Conservation (phyloP, 2,797 vertebrate genomes). For the Cyprinodon diabolis region DNA sequence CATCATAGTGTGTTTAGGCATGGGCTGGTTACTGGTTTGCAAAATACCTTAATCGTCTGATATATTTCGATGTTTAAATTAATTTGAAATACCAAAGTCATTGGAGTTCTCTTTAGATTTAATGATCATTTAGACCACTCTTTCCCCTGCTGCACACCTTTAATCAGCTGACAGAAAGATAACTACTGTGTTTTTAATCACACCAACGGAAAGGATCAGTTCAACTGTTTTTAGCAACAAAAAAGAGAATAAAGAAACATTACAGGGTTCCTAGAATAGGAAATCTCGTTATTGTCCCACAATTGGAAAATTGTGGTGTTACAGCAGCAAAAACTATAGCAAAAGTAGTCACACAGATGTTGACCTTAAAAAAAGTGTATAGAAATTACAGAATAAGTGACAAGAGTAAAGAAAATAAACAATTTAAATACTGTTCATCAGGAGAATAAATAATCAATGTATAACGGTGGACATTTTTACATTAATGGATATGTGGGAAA, state of each 20-base stretch:
- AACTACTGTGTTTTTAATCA: not conserved
- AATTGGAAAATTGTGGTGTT: too few relatives aligned
- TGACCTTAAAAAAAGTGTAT: too few relatives aligned
- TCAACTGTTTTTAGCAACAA: not conserved
- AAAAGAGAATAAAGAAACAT: not conserved
- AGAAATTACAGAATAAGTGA: too few relatives aligned
- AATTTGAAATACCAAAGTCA: not conserved
- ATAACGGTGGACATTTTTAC: too few relatives aligned
- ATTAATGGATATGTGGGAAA: too few relatives aligned
- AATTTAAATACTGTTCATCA: too few relatives aligned
- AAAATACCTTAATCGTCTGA: not conserved
- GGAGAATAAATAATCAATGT: too few relatives aligned
- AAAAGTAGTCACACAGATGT: too few relatives aligned
- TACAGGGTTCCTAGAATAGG: too few relatives aligned
- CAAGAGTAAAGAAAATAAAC: too few relatives aligned
- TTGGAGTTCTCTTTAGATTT: not conserved
- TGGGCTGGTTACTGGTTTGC: constrained; percentile 1
- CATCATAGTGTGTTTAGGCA: not conserved
- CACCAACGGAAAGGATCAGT: not conserved
- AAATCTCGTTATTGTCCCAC: too few relatives aligned
- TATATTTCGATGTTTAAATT: not conserved
- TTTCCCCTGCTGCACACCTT: not conserved
- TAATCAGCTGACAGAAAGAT: not conserved
- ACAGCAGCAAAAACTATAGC: too few relatives aligned
- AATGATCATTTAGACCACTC: not conserved